phyloP scores from a whole-genome alignment of 2,113 vertebrate genomes.

The Amazona vittata region DNA sequence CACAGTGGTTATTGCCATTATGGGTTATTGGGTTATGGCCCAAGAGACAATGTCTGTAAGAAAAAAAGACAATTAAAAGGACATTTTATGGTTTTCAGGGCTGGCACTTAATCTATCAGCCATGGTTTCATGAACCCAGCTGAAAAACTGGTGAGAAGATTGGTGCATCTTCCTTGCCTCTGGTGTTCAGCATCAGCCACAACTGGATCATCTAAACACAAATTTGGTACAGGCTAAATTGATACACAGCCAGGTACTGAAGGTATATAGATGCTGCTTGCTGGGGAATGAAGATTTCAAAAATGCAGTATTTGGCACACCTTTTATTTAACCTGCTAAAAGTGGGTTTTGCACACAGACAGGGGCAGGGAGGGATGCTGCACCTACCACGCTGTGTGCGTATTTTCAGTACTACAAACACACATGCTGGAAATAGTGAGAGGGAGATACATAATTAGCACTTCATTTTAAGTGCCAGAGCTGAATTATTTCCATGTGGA shows the following conservation, averaged over 20 bases:
- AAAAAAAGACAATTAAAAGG: not conserved
- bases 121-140: not conserved
- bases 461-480: slow-evolving; percentile 6
- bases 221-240: not conserved
- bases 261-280: not conserved
- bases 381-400: not conserved
- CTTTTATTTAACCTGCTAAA: not conserved
- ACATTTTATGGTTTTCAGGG: not conserved
- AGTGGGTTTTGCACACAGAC: not conserved
- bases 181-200: not conserved
- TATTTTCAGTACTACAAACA: not conserved
- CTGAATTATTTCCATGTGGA: not conserved
- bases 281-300: not conserved
- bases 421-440: not conserved
- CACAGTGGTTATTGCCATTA: not conserved
- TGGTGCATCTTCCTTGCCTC: not conserved
- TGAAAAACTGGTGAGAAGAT: not conserved
- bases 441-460: slow-evolving; percentile 6
- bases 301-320: not conserved
- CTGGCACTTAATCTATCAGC: not conserved
- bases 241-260: not conserved
- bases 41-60: not conserved
- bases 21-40: not conserved
- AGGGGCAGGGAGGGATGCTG: not conserved
- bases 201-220: not conserved